These are phyloP conservation scores for Pantherophis alleghaniensis DNA, from an alignment of 2,797 vertebrate genomes.

Conservation along the genomic window DNA sequence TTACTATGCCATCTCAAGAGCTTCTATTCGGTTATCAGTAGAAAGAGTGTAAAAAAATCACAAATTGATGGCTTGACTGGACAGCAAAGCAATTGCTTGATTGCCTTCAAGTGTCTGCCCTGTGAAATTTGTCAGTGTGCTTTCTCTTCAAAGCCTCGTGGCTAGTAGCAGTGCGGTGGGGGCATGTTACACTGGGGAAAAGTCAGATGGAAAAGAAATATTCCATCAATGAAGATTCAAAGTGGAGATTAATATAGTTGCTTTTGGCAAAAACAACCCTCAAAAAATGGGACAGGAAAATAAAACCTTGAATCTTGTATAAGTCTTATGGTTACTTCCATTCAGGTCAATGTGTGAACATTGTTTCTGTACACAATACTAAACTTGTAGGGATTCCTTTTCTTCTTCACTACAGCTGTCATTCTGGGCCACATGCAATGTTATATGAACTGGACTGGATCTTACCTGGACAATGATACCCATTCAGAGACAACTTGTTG, in stretches of 20 bases:
- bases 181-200: too few species aligned
- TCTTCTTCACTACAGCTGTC: neutral
- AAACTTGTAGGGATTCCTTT: neutral
- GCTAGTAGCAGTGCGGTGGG: neutral
- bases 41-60: neutral
- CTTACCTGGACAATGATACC: neutral
- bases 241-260: neutral
- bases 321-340: neutral
- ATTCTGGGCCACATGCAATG: neutral
- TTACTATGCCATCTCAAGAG: neutral
- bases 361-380: neutral
- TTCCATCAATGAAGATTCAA: neutral
- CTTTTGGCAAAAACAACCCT: neutral
- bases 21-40: neutral
- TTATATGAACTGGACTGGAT: neutral
- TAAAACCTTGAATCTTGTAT: neutral
- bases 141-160: too few species aligned
- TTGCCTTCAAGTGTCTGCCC: neutral
- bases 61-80: neutral
- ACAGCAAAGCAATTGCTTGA: neutral
- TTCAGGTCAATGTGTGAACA: neutral
- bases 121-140: neutral
- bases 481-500: slow-evolving; percentile 1
- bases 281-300: neutral
- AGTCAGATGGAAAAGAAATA: neutral